phyloP scores from a whole-genome alignment of 2,113 vertebrate species.

The Elgaria multicarinata region DNA sequence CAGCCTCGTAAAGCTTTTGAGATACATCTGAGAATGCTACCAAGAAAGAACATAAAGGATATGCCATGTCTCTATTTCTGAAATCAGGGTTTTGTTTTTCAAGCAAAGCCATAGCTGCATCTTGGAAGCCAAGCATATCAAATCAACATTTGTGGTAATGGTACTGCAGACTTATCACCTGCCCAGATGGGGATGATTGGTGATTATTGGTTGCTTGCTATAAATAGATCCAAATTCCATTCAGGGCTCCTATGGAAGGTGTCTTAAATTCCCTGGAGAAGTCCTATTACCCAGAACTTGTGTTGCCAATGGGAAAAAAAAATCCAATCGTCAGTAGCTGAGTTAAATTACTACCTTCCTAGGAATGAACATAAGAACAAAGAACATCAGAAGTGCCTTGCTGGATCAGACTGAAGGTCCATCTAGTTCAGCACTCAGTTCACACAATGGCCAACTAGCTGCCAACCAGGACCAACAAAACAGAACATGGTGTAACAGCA shows the following conservation, averaged over 20 bases:
- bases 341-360: neutral
- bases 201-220: neutral
- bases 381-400: too few relatives aligned
- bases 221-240: neutral
- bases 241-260: neutral
- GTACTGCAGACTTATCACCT: neutral
- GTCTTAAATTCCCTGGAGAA: neutral
- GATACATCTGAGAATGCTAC: neutral
- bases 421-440: too few relatives aligned
- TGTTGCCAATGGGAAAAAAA: neutral
- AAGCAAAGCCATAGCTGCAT: neutral
- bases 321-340: neutral
- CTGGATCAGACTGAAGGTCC: too few relatives aligned
- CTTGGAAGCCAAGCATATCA: neutral
- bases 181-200: neutral
- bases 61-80: neutral
- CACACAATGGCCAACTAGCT: too few relatives aligned
- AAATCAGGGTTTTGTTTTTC: neutral
- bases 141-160: neutral
- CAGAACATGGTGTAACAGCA: too few relatives aligned
- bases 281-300: neutral
- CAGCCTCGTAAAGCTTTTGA: neutral
- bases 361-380: too few relatives aligned
- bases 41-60: neutral
- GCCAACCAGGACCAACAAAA: too few relatives aligned